phyloP scores from a whole-genome alignment of 2,797 vertebrate species.

The Enteromius treurensis region DNA sequence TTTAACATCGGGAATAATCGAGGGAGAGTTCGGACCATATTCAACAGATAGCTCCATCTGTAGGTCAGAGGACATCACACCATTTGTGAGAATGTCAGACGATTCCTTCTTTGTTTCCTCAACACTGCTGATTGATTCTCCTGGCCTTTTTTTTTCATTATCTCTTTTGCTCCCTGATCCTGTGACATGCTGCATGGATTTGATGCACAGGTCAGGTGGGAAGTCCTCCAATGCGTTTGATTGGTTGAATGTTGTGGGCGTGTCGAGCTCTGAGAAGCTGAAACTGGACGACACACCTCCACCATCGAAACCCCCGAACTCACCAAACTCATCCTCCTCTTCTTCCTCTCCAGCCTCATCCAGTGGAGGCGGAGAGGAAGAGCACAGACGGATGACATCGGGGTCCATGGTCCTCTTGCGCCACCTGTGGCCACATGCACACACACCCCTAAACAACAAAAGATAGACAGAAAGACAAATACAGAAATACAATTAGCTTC shows the following conservation, averaged over 20 bases:
- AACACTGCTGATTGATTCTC: conserved; percentile 58
- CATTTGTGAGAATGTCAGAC: conserved; percentile 78
- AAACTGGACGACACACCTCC: conserved; percentile 75
- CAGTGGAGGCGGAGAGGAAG: conserved; percentile 86
- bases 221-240: conserved; percentile 70
- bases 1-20: conserved; percentile 77
- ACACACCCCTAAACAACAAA: conserved; percentile 33
- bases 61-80: conserved; percentile 74
- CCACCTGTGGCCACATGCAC: conserved; percentile 69
- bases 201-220: conserved; percentile 76
- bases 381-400: conserved; percentile 85
- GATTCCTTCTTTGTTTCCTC: conserved; percentile 4
- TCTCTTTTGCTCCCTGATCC: conserved; percentile 57
- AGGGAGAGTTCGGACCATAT: conserved; percentile 78
- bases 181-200: conserved; percentile 51
- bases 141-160: conserved; percentile 66
- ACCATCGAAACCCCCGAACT: conserved; percentile 87
- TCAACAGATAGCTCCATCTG: conserved; percentile 62
- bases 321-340: conserved; percentile 89
- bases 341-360: conserved; percentile 85
- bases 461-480: neutral
- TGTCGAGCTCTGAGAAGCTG: conserved; percentile 78
- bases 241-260: conserved; percentile 69
- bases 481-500: neutral
- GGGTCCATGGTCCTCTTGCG: conserved; percentile 85